Conservation (phyloP, 35 echinoderm and acorn worm genomes). For the Amphiura filiformis region DNA sequence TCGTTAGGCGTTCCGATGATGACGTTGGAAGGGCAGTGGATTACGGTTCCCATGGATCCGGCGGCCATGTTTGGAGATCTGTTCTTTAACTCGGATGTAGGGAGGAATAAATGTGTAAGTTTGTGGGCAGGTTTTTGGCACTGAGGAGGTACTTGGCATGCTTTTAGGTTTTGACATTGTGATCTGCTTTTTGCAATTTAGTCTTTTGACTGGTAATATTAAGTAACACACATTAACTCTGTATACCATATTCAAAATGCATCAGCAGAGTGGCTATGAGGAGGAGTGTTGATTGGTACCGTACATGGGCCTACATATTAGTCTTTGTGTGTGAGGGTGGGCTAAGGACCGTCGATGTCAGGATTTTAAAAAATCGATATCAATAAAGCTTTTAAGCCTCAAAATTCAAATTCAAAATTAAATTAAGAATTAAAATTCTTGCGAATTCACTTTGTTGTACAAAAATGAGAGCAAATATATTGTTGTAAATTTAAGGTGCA, state of each 20-base stretch:
- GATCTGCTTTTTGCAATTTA: background rate
- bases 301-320: too few species aligned
- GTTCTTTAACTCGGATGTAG: conserved; percentile 64
- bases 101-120: conserved; percentile 75
- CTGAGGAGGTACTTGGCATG: background rate
- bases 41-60: conserved; percentile 72
- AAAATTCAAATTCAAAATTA: too few species aligned
- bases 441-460: too few species aligned
- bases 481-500: too few species aligned
- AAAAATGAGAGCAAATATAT: too few species aligned
- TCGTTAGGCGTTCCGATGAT: conserved; percentile 8
- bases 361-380: too few species aligned
- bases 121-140: background rate
- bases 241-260: background rate
- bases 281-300: too few species aligned
- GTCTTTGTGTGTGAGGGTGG: too few species aligned
- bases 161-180: background rate
- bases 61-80: conserved; percentile 68
- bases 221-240: background rate
- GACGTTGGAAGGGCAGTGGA: conserved; percentile 26
- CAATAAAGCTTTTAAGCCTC: too few species aligned
- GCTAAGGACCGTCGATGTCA: too few species aligned
- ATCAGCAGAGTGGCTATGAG: too few species aligned
- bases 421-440: too few species aligned
- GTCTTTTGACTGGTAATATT: background rate